Evolutionary conservation across 1,140 invertebrate species (phyloP).

Genomic region (Hirudo medicinalis): DNA sequence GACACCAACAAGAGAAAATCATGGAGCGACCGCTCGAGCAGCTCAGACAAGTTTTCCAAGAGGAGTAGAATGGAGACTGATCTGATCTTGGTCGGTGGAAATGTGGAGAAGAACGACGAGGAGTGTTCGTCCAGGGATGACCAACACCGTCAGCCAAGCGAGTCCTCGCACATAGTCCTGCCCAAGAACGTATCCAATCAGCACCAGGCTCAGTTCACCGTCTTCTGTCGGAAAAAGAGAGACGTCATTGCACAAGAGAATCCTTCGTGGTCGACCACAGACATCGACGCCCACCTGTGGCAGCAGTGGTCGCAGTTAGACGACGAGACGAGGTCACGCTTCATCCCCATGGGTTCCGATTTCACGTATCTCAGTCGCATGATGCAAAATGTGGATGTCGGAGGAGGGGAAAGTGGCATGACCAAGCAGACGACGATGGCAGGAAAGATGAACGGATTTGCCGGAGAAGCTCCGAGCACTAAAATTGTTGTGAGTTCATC

Average conservation of each 20-base stretch:
- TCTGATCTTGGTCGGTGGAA: too few species aligned
- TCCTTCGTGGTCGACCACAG: constrained; percentile 33
- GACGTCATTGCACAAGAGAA: constrained; percentile 34
- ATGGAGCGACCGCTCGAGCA: too few species aligned
- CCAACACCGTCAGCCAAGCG: not conserved
- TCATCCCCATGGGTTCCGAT: constrained; percentile 24
- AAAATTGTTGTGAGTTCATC: too few species aligned
- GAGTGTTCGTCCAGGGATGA: constrained; percentile 1
- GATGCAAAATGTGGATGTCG: constrained; percentile 12
- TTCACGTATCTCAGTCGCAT: constrained; percentile 18
- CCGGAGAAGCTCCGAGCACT: too few species aligned
- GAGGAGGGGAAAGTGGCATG: not conserved
- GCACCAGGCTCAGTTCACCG: constrained; percentile 29
- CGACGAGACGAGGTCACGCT: constrained; percentile 30
- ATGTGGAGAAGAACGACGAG: too few species aligned
- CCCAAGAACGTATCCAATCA: constrained; percentile 8
- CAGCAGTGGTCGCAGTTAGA: constrained; percentile 38
- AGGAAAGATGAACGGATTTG: too few species aligned
- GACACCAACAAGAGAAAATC: too few species aligned
- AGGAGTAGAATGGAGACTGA: too few species aligned
- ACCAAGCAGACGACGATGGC: too few species aligned
- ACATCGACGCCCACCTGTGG: constrained; percentile 32
- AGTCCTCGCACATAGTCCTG: constrained; percentile 1
- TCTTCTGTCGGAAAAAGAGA: constrained; percentile 35
- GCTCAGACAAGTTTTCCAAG: too few species aligned